These are phyloP conservation scores for Onychomys torridus DNA, from an alignment of 2,797 vertebrate genomes.

Conservation along the genomic window DNA sequence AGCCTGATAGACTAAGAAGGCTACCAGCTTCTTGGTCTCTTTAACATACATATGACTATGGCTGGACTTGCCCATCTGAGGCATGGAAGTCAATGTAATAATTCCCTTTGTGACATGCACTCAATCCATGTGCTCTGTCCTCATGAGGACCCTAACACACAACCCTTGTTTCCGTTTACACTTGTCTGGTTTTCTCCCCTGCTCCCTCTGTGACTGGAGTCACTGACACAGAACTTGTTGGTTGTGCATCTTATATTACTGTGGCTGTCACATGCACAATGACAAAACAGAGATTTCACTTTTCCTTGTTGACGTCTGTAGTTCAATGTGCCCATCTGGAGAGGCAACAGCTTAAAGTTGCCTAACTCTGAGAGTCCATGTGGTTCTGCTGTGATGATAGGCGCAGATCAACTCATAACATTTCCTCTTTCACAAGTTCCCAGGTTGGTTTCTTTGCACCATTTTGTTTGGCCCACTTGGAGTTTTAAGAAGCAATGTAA, in stretches of 20 bases:
- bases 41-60: too few species aligned
- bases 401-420: not conserved
- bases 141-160: not conserved
- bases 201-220: not conserved
- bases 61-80: not conserved
- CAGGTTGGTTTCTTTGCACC: not conserved
- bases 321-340: not conserved
- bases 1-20: not conserved
- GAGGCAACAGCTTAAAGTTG: not conserved
- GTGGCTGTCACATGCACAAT: not conserved
- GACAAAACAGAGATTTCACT: not conserved
- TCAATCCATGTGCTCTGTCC: too few species aligned
- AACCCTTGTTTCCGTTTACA: not conserved
- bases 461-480: not conserved
- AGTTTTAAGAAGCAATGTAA: not conserved
- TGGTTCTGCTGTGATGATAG: not conserved
- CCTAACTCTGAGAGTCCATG: not conserved
- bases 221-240: not conserved
- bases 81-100: not conserved
- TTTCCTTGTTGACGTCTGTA: slow-evolving; percentile 7
- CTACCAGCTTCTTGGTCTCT: not conserved
- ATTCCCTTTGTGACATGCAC: not conserved
- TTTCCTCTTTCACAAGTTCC: not conserved
- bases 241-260: not conserved
- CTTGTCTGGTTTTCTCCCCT: not conserved